Evolutionary conservation across 2,113 vertebrate genomes (phyloP).

Genomic region (Porphyrio hochstetteri): DNA sequence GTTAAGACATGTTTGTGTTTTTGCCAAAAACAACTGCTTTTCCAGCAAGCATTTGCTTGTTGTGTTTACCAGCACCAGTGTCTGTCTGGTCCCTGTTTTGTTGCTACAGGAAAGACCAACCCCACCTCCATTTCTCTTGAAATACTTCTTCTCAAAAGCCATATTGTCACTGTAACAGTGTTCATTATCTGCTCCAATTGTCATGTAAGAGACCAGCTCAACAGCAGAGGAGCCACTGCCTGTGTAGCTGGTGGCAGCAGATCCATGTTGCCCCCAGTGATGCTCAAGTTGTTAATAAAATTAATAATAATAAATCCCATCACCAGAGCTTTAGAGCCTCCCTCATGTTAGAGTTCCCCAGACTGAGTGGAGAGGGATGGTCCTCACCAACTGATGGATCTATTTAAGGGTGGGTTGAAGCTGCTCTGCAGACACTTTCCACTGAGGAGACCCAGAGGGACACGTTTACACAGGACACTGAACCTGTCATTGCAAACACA

Average conservation of each 20-base stretch:
- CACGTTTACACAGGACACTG: no score
- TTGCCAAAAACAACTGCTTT: background rate
- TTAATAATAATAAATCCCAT: no score
- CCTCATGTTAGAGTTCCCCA: background rate
- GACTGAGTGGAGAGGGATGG: background rate
- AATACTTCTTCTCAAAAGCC: background rate
- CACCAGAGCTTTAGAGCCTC: background rate
- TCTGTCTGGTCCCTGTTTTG: background rate
- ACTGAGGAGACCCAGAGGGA: background rate
- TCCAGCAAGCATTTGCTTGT: background rate
- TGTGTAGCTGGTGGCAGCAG: fast-evolving
- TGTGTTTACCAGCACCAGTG: background rate
- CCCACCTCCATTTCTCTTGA: background rate
- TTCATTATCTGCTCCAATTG: background rate
- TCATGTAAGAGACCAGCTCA: background rate
- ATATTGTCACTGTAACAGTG: fast-evolving
- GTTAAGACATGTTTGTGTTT: background rate
- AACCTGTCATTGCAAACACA: background rate
- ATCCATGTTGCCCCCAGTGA: background rate
- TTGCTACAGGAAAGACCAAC: background rate
- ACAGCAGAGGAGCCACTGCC: background rate
- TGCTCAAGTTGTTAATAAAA: background rate
- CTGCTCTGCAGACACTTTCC: background rate
- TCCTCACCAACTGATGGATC: background rate
- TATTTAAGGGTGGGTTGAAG: background rate